Base-by-base conservation (phyloP, 2,888 invertebrate species). In the Brenthis ino region DNA sequence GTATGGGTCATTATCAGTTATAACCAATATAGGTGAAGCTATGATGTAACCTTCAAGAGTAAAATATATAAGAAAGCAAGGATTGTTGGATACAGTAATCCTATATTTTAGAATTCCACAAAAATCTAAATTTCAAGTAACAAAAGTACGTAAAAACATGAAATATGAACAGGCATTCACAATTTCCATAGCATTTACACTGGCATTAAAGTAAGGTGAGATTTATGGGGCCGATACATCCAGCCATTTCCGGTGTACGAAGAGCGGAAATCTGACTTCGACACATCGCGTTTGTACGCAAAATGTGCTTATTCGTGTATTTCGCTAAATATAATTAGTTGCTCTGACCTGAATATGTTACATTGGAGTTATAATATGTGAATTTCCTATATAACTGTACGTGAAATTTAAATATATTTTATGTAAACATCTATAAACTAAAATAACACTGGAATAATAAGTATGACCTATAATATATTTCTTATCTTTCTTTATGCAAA, bases 151-250 rank as follows among this genome's bases (percentile, higher is more conserved):
- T 6, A 63, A 63, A 63, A 63, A 63, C 53, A 53, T 14, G 33
- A 53, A 20, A 53, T 37, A 37, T 37, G 37, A 63, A 53, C 51
- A 64, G 47, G 55, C 51, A 64, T 64, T 57, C 37, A 57, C 58
- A 69, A 56, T 67, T 64, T 66, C 47, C 64, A 69, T 53, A 33
- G 55, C 66, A 28, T 60, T 67, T 67, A 67, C 67, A 55, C 63
- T 51, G 50, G 24, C 58, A 67, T 70, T 63, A 67, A 72, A 72
- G 72, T 60, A 69, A 69, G 60, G 69, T 65, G 58, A 67, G 72
- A 74, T 72, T 74, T 72, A 74, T 74, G 66, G 68, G 66, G 69
- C 55, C 65, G 69, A 73, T 73, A 72, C 71, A 71, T 73, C 68
- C 48, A 64, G 57, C 66, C 66, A 73, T 69, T 73, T 74, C 73